Evolutionary conservation across 2,797 vertebrate species (phyloP).

Genomic region (Hydrocynus forskahlii): DNA sequence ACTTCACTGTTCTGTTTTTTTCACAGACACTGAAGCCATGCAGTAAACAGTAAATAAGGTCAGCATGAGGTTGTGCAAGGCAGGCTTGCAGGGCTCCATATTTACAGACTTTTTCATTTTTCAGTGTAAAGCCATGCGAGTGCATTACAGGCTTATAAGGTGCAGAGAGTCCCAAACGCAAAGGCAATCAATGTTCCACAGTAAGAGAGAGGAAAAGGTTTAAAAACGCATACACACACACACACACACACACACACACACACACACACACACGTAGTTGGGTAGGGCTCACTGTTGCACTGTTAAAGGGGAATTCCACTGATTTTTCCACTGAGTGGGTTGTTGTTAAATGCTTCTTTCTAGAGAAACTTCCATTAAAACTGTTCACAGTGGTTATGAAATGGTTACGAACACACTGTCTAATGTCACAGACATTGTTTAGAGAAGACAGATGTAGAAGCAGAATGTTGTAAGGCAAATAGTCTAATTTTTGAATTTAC

Average conservation of each 20-base stretch:
- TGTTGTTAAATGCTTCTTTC: too few species aligned
- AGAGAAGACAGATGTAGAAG: too few species aligned
- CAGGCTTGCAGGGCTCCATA: neutral
- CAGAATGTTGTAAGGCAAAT: too few species aligned
- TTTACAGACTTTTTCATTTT: neutral
- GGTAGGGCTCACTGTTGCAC: too few species aligned
- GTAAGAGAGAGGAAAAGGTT: neutral
- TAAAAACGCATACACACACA: neutral
- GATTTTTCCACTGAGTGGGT: too few species aligned
- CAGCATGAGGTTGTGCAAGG: neutral
- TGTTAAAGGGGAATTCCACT: too few species aligned
- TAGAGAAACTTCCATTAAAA: too few species aligned
- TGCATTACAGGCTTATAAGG: conserved; percentile 13
- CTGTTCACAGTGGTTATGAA: too few species aligned
- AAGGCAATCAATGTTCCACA: conserved; percentile 7
- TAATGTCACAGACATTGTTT: too few species aligned
- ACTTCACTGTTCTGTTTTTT: neutral
- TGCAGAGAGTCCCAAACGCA: conserved; percentile 3
- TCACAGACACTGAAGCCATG: conserved; percentile 12
- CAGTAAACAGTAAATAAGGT: conserved; percentile 5
- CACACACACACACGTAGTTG: neutral
- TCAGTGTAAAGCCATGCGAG: conserved; percentile 24
- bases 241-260: neutral
- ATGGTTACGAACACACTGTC: too few species aligned
- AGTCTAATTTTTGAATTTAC: too few species aligned